Evolutionary conservation across 1,140 invertebrate genomes (phyloP), one percentile per base, ranked within the genome.

Genomic region (Adelges cooleyi): DNA sequence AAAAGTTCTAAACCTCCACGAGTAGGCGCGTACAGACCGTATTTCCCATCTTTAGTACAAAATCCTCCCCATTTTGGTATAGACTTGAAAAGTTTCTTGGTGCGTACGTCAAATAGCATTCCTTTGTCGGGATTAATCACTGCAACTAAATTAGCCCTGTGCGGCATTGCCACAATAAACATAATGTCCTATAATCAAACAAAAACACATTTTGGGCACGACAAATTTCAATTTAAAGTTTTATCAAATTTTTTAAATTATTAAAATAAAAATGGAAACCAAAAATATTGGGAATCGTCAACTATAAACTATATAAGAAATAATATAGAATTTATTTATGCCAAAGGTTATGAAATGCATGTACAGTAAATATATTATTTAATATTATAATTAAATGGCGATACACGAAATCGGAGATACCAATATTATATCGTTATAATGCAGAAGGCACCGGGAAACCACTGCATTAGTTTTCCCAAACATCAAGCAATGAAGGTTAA

Each of bases 101-200:
- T 85, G 71, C 85, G 86, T 40, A 91, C 88, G 71, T 92, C 89
- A 69, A 91, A 77, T 52, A 91, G 84, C 66, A 84, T 90, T 22
- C 89, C 90, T 75, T 94, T 95, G 69, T 96, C 93, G 20, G 85
- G 82, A 53, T 92, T 91, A 36, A 95, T 87, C 0, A 95, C 82
- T 1, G 87, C 93, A 22, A 95, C 80, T 78, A 88, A 86, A 68
- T 86, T 84, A 0, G 84, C 77, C 76, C 89, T 90, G 71, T 89
- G 86, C 0, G 88, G 87, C 79, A 92, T 83, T 8, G 88, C 82
- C 4, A 89, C 82, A 33, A 92, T 73, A 3, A 78, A 76, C 44
- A 80, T 72, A 8, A 86, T 80, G 74, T 87, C 85, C 79, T 86
- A 66, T 22, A 71, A 72, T 66, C 29, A 27, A 66, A 71, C 9